Evolutionary conservation across 1,140 invertebrate species (phyloP), one percentile per base, ranked within the genome.

Genomic region (Drosophila arizonae): DNA sequence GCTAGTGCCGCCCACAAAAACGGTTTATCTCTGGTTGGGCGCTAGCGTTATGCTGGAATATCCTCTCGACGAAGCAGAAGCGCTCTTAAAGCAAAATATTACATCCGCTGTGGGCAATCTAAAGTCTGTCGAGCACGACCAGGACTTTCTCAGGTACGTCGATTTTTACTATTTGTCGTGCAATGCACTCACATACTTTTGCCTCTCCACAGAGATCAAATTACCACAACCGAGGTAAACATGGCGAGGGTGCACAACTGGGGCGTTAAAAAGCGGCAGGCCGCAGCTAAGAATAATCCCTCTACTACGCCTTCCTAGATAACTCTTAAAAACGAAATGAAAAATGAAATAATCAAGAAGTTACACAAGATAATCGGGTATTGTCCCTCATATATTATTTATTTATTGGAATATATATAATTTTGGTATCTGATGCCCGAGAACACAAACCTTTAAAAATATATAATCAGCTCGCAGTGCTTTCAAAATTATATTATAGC

Each of bases 1-100:
- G 33, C 93, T 97, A 88, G 94, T 97, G 75, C 95, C 97, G 81
- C 97, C 98, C 6, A 98, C 97, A 21, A 95, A 99, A 79, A 98
- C 95, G 92, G 98, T 99, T 13, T 98, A 96, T 89, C 93, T 99
- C n/a, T 99, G 98, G 98, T 93, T 99, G 62, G 98, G 98, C 28
- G 98, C 98, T 24, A 99, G 99, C 94, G 97, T 99, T 0, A 99
- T 99, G 98, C 93, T 99, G 78, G 98, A 99, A 92, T 99, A 99
- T 93, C 95, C 95, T 10, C 92, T 99, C 68, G 95, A 98, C 73
- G 98, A 99, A 93, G 98, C 98, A 33, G 95, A 97, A 92, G 93
- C 94, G 67, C 93, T 99, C 39, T 93, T 99, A 17, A 94, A 94
- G 60, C 97, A 97, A 90, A 99, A 99, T 92, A 95, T 98, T 90